These are phyloP conservation scores for Endotricha flammealis DNA, from an alignment of 2,888 invertebrate species.

Conservation along the genomic window DNA sequence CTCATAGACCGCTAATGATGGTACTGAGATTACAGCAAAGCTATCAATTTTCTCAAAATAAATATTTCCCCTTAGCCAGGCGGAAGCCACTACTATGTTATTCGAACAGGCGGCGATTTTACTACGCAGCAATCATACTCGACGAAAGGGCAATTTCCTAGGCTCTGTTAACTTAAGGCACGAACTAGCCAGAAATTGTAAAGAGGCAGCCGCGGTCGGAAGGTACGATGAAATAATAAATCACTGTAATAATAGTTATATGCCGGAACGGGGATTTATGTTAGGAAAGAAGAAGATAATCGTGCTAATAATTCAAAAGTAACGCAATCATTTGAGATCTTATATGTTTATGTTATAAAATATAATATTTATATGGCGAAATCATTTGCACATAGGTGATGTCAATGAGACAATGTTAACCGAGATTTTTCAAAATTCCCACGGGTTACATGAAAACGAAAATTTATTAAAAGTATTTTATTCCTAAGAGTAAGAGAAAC, in stretches of 20 bases:
- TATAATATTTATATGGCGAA: too few relatives aligned
- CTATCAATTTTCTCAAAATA: conserved; percentile 68
- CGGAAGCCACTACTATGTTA: conserved; percentile 66
- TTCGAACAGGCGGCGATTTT: conserved; percentile 55
- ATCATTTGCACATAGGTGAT: too few relatives aligned
- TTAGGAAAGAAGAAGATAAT: too few relatives aligned
- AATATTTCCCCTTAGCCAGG: conserved; percentile 57
- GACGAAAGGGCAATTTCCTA: conserved; percentile 67
- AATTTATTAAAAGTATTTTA: too few relatives aligned
- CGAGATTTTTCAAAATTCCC: too few relatives aligned
- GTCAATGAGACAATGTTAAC: too few relatives aligned
- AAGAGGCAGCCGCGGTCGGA: conserved; percentile 43
- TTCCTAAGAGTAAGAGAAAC: too few relatives aligned
- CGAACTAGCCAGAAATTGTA: conserved; percentile 54
- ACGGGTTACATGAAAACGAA: too few relatives aligned
- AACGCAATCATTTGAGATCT: too few relatives aligned
- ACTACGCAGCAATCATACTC: conserved; percentile 60
- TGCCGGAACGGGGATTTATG: too few relatives aligned
- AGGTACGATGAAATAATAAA: conserved; percentile 62
- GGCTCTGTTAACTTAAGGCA: conserved; percentile 58
- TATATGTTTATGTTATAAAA: too few relatives aligned
- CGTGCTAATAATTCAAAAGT: too few relatives aligned
- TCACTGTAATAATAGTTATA: conserved; percentile 51
- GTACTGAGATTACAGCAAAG: conserved; percentile 36
- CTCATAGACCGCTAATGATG: conserved; percentile 44